Base-by-base conservation (phyloP, 2,113 vertebrate species). In the Helogale parvula region DNA sequence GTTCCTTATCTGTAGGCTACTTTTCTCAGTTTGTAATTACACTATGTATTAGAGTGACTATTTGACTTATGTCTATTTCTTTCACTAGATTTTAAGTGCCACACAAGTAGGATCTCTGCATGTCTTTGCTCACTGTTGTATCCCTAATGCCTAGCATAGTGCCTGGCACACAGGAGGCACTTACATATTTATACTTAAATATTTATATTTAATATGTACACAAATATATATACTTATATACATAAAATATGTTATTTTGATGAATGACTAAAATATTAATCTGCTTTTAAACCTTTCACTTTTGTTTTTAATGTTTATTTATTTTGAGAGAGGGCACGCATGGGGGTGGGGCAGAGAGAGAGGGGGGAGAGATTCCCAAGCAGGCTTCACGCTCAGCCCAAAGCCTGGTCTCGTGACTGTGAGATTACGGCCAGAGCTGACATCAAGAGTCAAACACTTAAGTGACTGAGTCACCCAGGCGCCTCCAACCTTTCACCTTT, bases 11-110 rank as follows among this genome's bases (percentile, higher is more conserved):
- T 52, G 69, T 33, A 86, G 76, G 47, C 7, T 29, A 60, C 54
- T 94, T 96, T 95, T 71, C 47, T 87, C 47, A 35, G 65, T 94
- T 88, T 94, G n/a, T 33, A 94, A 54, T 90, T 79, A 80, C 47
- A 50, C 14, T 66, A 74, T 35, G 47, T 27, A 95, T 90, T 84
- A 82, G 10, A 92, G 45, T 77, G 31, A 81, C 47, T 63, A 33
- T 74, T 45, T 94, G 69, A 52, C 63, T 91, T 66, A 52, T 16
- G 2, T 57, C 77, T 79, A 4, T 88, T 27, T 94, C 50, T 33
- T 81, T 82, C 47, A 29, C 71, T 69, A 92, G 77, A 88, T 35
- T 87, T 81, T 50, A 82, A 92, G 57, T 94, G 50, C 45, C 66
- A 92, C 2, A 93, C 76, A 97, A 95, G 41, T 47, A 91, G 65